These are phyloP conservation scores for Simalia tracyae DNA, from an alignment of 2,797 vertebrate genomes.

Conservation along the genomic window DNA sequence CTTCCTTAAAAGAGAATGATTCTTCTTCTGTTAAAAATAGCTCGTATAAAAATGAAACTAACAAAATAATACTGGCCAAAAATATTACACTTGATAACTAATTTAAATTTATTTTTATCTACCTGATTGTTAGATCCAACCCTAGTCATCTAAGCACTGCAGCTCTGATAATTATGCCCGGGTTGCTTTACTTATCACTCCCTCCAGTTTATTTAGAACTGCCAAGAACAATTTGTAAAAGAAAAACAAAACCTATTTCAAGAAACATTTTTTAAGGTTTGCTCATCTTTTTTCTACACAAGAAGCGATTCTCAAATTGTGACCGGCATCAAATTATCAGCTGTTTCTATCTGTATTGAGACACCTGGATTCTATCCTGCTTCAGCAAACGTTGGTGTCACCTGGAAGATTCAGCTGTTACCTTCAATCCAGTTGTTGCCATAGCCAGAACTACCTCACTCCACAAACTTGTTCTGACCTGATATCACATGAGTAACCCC, in stretches of 20 bases:
- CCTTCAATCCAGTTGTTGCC: background rate
- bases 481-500: background rate
- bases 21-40: background rate
- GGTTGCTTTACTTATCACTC: background rate
- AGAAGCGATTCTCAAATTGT: too few species aligned
- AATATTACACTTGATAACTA: background rate
- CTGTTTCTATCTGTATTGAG: background rate
- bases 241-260: background rate
- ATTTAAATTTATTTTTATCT: background rate
- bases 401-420: background rate
- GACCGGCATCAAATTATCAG: background rate
- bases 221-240: background rate
- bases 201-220: background rate
- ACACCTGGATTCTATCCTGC: background rate
- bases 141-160: background rate
- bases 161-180: background rate
- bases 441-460: background rate
- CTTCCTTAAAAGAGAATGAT: background rate
- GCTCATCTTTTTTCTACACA: background rate
- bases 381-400: background rate
- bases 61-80: background rate
- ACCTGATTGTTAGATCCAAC: background rate
- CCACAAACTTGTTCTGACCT: background rate
- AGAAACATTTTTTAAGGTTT: background rate
- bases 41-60: background rate